Evolutionary conservation across 2,797 vertebrate genomes (phyloP), one percentile per base, ranked within the genome.

Genomic region (Ispidina lecontei): DNA sequence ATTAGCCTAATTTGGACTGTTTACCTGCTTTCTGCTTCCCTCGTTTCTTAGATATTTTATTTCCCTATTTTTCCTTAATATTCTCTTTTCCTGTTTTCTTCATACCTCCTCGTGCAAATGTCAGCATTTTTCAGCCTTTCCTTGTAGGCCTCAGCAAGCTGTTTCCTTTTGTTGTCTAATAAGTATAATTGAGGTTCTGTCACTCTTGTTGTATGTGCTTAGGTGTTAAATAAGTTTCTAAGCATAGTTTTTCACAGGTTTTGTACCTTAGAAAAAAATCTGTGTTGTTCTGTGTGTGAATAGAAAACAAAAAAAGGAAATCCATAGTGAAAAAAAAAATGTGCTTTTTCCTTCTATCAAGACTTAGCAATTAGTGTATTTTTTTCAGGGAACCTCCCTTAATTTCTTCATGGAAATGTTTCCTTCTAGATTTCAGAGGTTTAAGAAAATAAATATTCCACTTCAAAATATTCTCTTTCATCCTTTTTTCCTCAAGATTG

Each of bases 1-100:
- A 1, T 16, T 7, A 56, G 14, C 14, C 9, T 37, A 19, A 11
- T 14, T 2, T 4, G 0, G 14, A 1, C 21, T 22, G 26, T 55
- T 65, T 54, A 7, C 7, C 55, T 0, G 0, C 25, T 62, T 46
- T 26, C 9, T 18, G 4, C 37, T 47, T 72, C 26, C 10, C 6
- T 16, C 0, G 39, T 58, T 47, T 25, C n/a, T 21, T 54, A 54
- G 10, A 54, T n/a, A 29, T n/a, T 16, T 52, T 29, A 23, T 37
- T 37, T 59, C 25, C 17, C 56, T 37, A 23, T 37, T 59, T 59
- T 59, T 21, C 14, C 9, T 65, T 25, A 31, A 25, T 18, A 46
- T 33, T 68, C 35, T 29, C 15, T 26, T 26, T 33, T 8, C 17
- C 6, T 16, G 0, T 51, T 58, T 47, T 25, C 26, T 31, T 29